A percentile compares a stretch with the other conserved stretches of the same genome.
Conservation (phyloP, 2,888 invertebrate genomes). For the Meta bourneti region DNA sequence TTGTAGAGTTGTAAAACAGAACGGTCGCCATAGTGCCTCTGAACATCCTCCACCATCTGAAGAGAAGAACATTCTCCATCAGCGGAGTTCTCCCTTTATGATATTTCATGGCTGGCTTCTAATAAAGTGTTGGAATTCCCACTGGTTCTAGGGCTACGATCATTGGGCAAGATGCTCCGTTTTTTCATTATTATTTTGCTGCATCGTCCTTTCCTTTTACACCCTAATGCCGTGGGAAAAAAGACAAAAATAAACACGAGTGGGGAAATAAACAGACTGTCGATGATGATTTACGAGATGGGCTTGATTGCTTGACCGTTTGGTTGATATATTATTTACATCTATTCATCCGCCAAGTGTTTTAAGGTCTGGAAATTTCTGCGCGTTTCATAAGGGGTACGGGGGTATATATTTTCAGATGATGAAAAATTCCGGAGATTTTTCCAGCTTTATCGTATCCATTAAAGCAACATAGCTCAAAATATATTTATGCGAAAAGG, state of each 20-base stretch:
- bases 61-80: conserved; percentile 49
- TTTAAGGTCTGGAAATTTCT: no score
- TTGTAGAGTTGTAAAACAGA: conserved; percentile 54
- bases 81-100: conserved; percentile 47
- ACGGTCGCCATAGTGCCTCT: conserved; percentile 14
- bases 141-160: neutral
- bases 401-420: no score
- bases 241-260: conserved; percentile 49
- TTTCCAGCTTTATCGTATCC: no score
- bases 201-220: conserved; percentile 10
- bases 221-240: conserved; percentile 1
- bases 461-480: no score
- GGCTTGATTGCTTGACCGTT: conserved; percentile 38
- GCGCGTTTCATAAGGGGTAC: no score
- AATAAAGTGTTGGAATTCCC: conserved; percentile 69
- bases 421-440: no score
- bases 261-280: conserved; percentile 58
- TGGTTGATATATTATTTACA: conserved; percentile 35
- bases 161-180: conserved; percentile 25
- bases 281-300: conserved; percentile 54
- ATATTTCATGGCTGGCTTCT: conserved; percentile 65
- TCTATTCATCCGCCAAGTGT: neutral
- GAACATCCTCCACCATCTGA: neutral
- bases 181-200: neutral
- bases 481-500: no score